A percentile compares a stretch with the other conserved stretches of the same genome.
phyloP scores from a whole-genome alignment of 2,113 vertebrate species.

The Dryoscopus gambensis region DNA sequence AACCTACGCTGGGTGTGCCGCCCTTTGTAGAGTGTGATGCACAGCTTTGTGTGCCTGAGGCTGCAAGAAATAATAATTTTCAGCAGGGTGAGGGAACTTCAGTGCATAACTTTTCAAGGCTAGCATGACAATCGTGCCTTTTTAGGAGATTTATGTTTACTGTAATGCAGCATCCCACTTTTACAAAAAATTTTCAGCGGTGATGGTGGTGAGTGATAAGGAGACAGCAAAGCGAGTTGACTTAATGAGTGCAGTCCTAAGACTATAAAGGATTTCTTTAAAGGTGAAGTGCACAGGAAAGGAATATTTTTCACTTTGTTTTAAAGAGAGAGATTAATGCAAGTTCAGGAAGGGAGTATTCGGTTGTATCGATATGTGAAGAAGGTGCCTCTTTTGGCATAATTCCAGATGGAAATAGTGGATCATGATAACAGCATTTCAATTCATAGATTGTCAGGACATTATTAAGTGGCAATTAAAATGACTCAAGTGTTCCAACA shows the following conservation, averaged over 20 bases:
- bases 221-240: neutral
- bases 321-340: constrained; percentile 16
- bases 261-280: constrained; percentile 16
- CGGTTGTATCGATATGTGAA: neutral
- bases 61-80: constrained; percentile 17
- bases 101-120: neutral
- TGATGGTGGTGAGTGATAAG: constrained; percentile 48
- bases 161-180: constrained; percentile 23
- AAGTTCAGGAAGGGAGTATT: constrained; percentile 12
- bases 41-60: neutral
- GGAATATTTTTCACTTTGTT: neutral
- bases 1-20: constrained; percentile 43
- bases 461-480: neutral
- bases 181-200: constrained; percentile 27
- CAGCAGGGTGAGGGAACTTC: neutral
- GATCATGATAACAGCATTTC: neutral
- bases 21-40: constrained; percentile 21
- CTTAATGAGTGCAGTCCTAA: neutral
- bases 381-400: constrained; percentile 21
- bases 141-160: constrained; percentile 32
- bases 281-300: constrained; percentile 34
- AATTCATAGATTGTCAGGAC: neutral
- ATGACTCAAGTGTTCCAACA: neutral
- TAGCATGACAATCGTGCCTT: neutral
- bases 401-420: neutral